These are phyloP conservation scores for Temnothorax curvispinosus DNA, from an alignment of 1,140 invertebrate species.

Conservation along the genomic window DNA sequence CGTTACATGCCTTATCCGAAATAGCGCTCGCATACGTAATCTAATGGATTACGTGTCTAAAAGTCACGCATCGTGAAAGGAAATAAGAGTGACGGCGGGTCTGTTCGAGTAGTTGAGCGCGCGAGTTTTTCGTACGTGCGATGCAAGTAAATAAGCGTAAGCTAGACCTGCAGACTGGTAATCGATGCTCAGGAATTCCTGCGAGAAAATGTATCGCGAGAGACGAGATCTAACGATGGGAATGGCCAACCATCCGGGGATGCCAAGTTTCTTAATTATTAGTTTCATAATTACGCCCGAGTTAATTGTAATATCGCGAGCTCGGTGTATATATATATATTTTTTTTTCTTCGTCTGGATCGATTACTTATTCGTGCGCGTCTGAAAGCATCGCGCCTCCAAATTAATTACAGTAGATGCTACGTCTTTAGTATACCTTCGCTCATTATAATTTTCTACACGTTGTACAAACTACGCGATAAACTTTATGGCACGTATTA, in stretches of 20 bases:
- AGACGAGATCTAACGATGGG: background rate
- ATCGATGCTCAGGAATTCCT: slow-evolving; percentile 41
- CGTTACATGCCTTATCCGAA: slow-evolving; percentile 34
- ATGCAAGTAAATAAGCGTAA: slow-evolving; percentile 38
- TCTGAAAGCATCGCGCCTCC: slow-evolving; percentile 31
- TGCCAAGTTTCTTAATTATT: slow-evolving; percentile 41
- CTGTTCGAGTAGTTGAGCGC: slow-evolving; percentile 25
- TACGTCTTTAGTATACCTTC: slow-evolving; percentile 29
- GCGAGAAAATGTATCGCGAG: slow-evolving; percentile 30
- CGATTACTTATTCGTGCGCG: slow-evolving; percentile 39
- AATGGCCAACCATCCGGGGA: background rate
- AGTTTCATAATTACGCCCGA: slow-evolving; percentile 30
- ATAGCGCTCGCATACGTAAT: slow-evolving; percentile 28
- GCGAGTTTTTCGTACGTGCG: slow-evolving; percentile 55
- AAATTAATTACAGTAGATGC: slow-evolving; percentile 49
- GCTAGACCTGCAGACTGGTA: slow-evolving; percentile 20
- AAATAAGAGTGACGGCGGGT: slow-evolving; percentile 54
- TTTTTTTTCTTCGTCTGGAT: slow-evolving; percentile 9
- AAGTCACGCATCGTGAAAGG: slow-evolving; percentile 47
- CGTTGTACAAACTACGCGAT: slow-evolving; percentile 53
- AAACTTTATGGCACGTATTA: slow-evolving; percentile 48
- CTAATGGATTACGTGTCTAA: slow-evolving; percentile 45
- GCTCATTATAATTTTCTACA: slow-evolving; percentile 61
- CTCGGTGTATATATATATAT: background rate
- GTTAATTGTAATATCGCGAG: slow-evolving; percentile 28